Base-by-base conservation (phyloP, 2,888 invertebrate species). In the Chloromyia formosa region DNA sequence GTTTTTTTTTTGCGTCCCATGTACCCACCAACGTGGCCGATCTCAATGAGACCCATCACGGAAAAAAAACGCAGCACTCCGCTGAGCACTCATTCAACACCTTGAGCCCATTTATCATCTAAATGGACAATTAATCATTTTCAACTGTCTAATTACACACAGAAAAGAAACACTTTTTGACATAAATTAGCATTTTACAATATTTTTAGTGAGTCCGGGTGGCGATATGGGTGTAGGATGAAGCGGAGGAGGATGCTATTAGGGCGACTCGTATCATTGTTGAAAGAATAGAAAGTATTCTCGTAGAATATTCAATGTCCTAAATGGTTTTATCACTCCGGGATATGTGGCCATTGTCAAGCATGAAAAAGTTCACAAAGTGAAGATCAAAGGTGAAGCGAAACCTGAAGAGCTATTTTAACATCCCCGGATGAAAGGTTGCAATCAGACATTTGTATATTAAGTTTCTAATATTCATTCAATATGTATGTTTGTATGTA, bases 51-150 rank as follows among this genome's bases (percentile, higher is more conserved):
- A 60, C 27, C 27, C 27, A 35, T 49, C 45, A 53, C 23, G 12
- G 23, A 69, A 49, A 27, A 40, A 27, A 40, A 54, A 73, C 56
- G 54, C 62, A 42, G 23, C 60, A 42, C 75, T 73, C 75, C 73
- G 45, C 42, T 60, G 75, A 58, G 73, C 62, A 73, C 54, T 74
- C 74, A 74, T 61, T 76, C 76, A 76, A 74, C 76, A 76, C 76
- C 74, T 76, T 68, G 23, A 62, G 27, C 74, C 58, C 76, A 76
- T 76, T 74, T 76, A 76, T 76, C 76, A 76, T 76, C 71, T 74
- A 76, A 76, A 76, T 76, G 76, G 68, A 71, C 76, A 64, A 76
- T 76, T 76, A 74, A 76, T 76, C 76, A 76, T 74, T 74, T 66
- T 35, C 58, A 76, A 64, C 61, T 72, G 74, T 74, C 76, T 76